Conservation (phyloP, 2,113 vertebrate genomes). For the Limanda limanda region DNA sequence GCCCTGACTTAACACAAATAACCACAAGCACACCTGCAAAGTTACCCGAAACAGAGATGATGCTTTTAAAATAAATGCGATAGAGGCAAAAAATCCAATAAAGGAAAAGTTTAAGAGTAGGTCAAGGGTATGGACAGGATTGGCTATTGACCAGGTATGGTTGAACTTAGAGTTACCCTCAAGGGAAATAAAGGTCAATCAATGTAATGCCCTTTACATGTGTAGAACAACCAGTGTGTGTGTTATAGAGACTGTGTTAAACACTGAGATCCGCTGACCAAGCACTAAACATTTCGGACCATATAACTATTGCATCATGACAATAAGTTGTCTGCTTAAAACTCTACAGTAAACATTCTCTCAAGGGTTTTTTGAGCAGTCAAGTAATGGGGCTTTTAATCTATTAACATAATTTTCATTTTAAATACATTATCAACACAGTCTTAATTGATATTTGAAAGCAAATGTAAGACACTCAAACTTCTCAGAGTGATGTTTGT, state of each 20-base stretch:
- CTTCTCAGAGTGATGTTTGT: too few species aligned
- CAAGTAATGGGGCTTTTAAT: too few species aligned
- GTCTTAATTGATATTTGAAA: too few species aligned
- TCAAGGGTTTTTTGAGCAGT: too few species aligned
- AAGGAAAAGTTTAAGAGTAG: neutral
- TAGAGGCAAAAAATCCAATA: too few species aligned
- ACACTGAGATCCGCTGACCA: conserved; percentile 19
- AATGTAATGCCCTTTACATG: conserved; percentile 32
- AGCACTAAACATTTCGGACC: neutral
- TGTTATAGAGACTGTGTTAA: neutral
- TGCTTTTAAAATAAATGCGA: too few species aligned
- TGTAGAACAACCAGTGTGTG: neutral
- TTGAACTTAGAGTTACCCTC: neutral
- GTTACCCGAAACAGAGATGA: neutral
- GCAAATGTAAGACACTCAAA: too few species aligned
- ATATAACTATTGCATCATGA: neutral
- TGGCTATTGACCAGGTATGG: conserved; percentile 16
- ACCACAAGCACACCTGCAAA: neutral
- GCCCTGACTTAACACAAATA: conserved; percentile 1
- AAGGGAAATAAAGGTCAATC: conserved; percentile 53
- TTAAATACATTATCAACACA: too few species aligned
- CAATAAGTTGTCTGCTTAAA: too few species aligned
- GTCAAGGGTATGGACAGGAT: conserved; percentile 11
- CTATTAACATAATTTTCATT: too few species aligned
- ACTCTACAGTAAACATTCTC: too few species aligned